These are phyloP conservation scores for Octopus bimaculoides DNA, from an alignment of 1,140 invertebrate genomes.

Conservation along the genomic window DNA sequence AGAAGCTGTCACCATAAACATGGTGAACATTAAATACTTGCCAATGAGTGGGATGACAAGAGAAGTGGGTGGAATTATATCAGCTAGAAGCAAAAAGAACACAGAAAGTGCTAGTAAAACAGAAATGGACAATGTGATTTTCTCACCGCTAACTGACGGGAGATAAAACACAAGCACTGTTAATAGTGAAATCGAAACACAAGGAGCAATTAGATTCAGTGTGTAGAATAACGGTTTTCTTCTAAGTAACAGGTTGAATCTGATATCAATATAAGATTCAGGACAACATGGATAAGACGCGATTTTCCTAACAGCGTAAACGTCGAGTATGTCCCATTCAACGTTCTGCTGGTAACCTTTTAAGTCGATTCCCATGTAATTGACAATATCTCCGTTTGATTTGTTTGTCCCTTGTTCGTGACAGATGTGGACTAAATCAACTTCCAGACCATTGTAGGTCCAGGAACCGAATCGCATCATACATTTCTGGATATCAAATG, in stretches of 20 bases:
- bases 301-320: slow-evolving; percentile 62
- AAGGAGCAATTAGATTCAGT: slow-evolving; percentile 48
- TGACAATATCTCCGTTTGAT: background rate
- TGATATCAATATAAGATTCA: slow-evolving; percentile 87
- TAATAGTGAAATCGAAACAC: slow-evolving; percentile 51
- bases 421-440: slow-evolving; percentile 64
- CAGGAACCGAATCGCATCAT: slow-evolving; percentile 83
- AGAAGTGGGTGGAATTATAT: slow-evolving; percentile 46
- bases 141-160: slow-evolving; percentile 47
- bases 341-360: slow-evolving; percentile 22
- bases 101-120: slow-evolving; percentile 45
- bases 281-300: slow-evolving; percentile 83
- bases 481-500: slow-evolving; percentile 89
- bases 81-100: slow-evolving; percentile 43
- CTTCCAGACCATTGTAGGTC: slow-evolving; percentile 70
- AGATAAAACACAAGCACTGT: slow-evolving; percentile 53
- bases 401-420: background rate
- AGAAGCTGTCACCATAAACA: slow-evolving; percentile 50
- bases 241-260: slow-evolving; percentile 96
- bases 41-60: slow-evolving; percentile 48
- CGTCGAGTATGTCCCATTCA: slow-evolving; percentile 73
- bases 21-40: slow-evolving; percentile 52
- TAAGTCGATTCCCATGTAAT: slow-evolving; percentile 8
- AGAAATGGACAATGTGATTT: slow-evolving; percentile 44
- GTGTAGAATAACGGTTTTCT: slow-evolving; percentile 49